These are phyloP conservation scores for Mellilla xanthometata DNA, from an alignment of 2,888 invertebrate genomes.

Conservation along the genomic window DNA sequence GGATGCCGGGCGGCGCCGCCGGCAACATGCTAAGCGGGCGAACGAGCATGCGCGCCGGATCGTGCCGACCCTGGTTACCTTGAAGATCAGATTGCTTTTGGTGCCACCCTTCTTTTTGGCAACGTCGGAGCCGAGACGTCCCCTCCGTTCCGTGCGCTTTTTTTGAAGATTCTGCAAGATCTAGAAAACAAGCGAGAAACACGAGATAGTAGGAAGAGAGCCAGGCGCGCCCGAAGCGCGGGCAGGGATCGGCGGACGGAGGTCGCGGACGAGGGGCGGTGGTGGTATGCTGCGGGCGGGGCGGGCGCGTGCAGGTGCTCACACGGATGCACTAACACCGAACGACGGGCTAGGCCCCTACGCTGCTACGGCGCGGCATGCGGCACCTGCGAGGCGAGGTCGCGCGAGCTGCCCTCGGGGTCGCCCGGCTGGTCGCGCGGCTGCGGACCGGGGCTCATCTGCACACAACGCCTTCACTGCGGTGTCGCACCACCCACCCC, in stretches of 20 bases:
- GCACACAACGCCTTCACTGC: slow-evolving; percentile 79
- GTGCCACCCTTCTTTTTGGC: slow-evolving; percentile 96
- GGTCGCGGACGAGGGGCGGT: slow-evolving; percentile 48
- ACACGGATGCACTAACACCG: slow-evolving; percentile 77
- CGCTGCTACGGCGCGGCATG: slow-evolving; percentile 64
- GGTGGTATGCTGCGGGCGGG: slow-evolving; percentile 58
- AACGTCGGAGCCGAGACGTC: slow-evolving; percentile 97
- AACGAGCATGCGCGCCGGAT: slow-evolving; percentile 82
- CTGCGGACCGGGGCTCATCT: slow-evolving; percentile 79
- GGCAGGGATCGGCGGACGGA: slow-evolving; percentile 60
- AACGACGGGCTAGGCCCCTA: slow-evolving; percentile 79
- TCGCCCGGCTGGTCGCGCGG: slow-evolving; percentile 72
- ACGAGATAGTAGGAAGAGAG: slow-evolving; percentile 90
- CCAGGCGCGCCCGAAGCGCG: slow-evolving; percentile 74
- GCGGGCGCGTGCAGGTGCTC: slow-evolving; percentile 50
- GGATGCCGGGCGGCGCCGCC: slow-evolving; percentile 75
- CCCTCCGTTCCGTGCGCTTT: slow-evolving; percentile 98
- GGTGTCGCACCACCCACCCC: slow-evolving; percentile 69
- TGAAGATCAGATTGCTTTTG: slow-evolving; percentile 99
- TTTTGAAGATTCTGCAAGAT: slow-evolving; percentile 99
- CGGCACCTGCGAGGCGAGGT: slow-evolving; percentile 76
- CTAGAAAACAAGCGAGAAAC: slow-evolving; percentile 96
- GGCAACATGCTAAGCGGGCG: slow-evolving; percentile 81
- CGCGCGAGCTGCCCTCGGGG: slow-evolving; percentile 70
- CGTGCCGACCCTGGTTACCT: slow-evolving; percentile 92